Base-by-base conservation (phyloP, 2,113 vertebrate species). In the Poeciliopsis retropinna region DNA sequence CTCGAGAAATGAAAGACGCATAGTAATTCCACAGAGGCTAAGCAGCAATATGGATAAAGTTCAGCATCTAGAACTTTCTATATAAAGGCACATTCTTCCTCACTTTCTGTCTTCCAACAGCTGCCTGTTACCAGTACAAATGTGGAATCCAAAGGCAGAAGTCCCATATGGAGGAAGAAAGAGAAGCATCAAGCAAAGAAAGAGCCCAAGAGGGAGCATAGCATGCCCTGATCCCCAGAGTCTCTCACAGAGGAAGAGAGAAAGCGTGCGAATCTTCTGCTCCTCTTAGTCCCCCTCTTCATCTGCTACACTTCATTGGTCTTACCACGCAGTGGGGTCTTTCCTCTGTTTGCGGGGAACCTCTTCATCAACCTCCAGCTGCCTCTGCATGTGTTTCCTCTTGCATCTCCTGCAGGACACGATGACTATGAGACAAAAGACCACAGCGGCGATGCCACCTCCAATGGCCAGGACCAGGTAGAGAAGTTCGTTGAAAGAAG, bases 401-500 rank as follows among this genome's bases (percentile, higher is more conserved):
- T 85, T 95, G 80, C 63, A 95, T 63, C 95, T 92, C 30, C 93
- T 95, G 47, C 95, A 91, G 31, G 93, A 76, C 2, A 96, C 75
- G 1, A 94, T 90, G 1, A 80, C 60, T 8, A 89, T 60, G 44
- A 97, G 94, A 32, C 96, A 57, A 7, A 96, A 2, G 60, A 99
- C 87, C 85, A 97, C 94, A 34, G 93, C 76, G 0, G 83, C 79
- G 1, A 96, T 96, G 1, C 94, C 95, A 0, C 94, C 95, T 1
- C 95, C 96, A 0, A 98, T 94, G 78, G 94, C 92, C 75, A 96
- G 70, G 0, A 87, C 93, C 87, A 99, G 91, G 70, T 96, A 91
- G 27, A 96, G 90, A 39, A 99, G 95, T 81, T 98, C 97, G 0
- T 96, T 97, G 92, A 97, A 95, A 0, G 64, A 94, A 30, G 94